Evolutionary conservation across 2,888 invertebrate species (phyloP).

Genomic region (Crocallis elinguaria): DNA sequence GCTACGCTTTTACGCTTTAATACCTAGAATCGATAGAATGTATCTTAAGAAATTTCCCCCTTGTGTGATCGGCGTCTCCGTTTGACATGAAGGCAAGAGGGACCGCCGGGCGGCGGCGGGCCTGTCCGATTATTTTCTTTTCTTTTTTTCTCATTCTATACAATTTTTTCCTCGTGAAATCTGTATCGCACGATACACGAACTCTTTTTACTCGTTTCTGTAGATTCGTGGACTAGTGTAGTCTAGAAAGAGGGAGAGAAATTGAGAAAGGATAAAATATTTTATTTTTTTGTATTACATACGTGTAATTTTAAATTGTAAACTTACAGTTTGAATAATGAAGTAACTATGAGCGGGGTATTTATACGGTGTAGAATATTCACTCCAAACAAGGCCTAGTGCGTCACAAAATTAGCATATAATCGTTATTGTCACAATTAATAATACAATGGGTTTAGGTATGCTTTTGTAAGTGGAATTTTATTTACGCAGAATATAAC

Average conservation of each 20-base stretch:
- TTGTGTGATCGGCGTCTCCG: conserved; percentile 37
- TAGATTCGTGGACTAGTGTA: too few relatives aligned
- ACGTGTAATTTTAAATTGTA: too few relatives aligned
- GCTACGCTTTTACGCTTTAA: too few relatives aligned
- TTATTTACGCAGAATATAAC: too few relatives aligned
- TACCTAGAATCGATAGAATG: neutral
- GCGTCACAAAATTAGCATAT: conserved; percentile 43
- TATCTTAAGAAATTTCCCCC: conserved; percentile 45
- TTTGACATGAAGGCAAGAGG: conserved; percentile 65
- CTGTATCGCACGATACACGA: conserved; percentile 75
- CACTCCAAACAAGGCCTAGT: neutral
- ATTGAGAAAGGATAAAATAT: too few relatives aligned
- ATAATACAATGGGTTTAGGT: conserved; percentile 36
- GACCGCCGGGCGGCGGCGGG: conserved; percentile 44
- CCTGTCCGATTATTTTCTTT: conserved; percentile 51
- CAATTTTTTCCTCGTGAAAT: conserved; percentile 66
- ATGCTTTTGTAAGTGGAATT: neutral
- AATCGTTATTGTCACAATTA: conserved; percentile 45
- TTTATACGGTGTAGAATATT: too few relatives aligned
- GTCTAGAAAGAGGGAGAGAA: too few relatives aligned
- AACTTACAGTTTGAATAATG: too few relatives aligned
- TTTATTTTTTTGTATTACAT: too few relatives aligned
- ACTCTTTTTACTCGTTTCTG: conserved; percentile 56
- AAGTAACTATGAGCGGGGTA: too few relatives aligned
- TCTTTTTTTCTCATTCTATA: conserved; percentile 46